Evolutionary conservation across 2,888 invertebrate species (phyloP), one percentile per base, ranked within the genome.

Genomic region (Agelastica alni): DNA sequence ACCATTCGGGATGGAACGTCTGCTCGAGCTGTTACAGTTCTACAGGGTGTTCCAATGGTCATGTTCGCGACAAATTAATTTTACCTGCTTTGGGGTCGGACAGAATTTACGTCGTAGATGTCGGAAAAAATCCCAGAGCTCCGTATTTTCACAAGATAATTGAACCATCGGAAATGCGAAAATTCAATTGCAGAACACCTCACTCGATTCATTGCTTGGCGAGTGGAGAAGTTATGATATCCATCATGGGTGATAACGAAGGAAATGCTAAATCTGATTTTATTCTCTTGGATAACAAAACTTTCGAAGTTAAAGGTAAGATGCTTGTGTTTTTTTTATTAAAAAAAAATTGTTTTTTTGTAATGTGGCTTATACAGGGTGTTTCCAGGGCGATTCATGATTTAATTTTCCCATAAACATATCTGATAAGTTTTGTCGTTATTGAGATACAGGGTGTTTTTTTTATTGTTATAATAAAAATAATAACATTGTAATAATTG

Each of bases 1-100:
- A 98, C 73, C 98, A 98, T 73, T 88, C 89, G 32, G 97, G 97
- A 0, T 98, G 97, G 97, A 97, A 98, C 73, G 87, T 93, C 0
- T 98, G 98, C 75, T 94, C 95, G 63, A 96, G 96, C 75, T 97
- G 96, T 74, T 84, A 89, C 73, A 70, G 75, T 31, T 64, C 71
- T 28, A 70, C 76, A 57, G 75, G 77, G 0, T 72, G 75, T 49
- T 66, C 66, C 41, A 60, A 61, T 30, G 74, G 79, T 0, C 78
- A 85, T 3, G 83, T 81, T 52, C 81, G 97, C 14, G 85, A 93
- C 73, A 86, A 89, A 34, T 78, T 98, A 28, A 84, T 98, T 4
- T 73, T 96, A 56, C 96, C 97, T 0, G 83, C 87, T 44, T 71
- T 98, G 6, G 84, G 86, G 60, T 91, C 93, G 0, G 85, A 89